Base-by-base conservation (phyloP, 2,113 vertebrate genomes). In the Perccottus glenii region DNA sequence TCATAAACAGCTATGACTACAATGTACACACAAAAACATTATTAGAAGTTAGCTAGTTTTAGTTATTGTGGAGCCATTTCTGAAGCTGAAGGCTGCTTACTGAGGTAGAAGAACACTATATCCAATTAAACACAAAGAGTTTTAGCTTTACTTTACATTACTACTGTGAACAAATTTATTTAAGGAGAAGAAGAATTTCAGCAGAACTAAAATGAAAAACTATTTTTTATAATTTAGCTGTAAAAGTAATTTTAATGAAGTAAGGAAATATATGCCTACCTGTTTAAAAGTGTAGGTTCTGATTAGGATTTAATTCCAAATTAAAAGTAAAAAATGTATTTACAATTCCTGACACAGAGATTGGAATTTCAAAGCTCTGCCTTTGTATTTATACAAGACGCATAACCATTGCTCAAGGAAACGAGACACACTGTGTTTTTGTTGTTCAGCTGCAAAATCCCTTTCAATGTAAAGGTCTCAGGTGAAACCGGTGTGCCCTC, bases 401-500 rank as follows among this genome's bases (percentile, higher is more conserved):
- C 38, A 40, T 5, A 51, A 19, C 8, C 19, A 19, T 49, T 19
- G 9, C 4, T 19, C 16, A 48, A 15, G 8, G n/a, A 33, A 2
- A 51, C 5, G 2, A 33, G 10, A 36, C 45, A 50, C 27, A 48
- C 35, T 32, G 12, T 32, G 9, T 2, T 27, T 40, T 19, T 16
- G 11, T 27, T 50, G 1, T n/a, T 57, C 2, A 33, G n/a, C 4
- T 4, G 5, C 38, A 11, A 35, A 32, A 49, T 35, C 46, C 59
- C 27, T n/a, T 61, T 56, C 48, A 73, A 57, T 56, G 62, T 59
- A 69, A 36, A 82, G 15, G 53, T 66, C 73, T 81, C 44, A 47
- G 64, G 72, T 71, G 78, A 79, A 74, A 74, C 53, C 49, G 35
- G 27, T 44, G 69, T 70, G 78, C 78, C 52, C 59, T 57, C 51